These are phyloP conservation scores for Brevimyrus niger DNA, from an alignment of 2,113 vertebrate genomes.

Conservation along the genomic window DNA sequence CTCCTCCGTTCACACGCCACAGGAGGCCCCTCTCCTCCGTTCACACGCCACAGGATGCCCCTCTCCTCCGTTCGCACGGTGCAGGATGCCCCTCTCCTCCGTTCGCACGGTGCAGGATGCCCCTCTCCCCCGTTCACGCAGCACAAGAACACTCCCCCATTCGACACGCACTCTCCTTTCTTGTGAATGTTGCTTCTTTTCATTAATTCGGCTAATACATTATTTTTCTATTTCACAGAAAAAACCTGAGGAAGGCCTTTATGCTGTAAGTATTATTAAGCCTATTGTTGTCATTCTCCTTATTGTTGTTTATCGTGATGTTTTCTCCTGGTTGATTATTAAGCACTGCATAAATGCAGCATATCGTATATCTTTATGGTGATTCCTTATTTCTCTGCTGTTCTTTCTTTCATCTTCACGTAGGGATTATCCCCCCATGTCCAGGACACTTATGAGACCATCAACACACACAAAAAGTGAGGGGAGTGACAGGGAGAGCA, in stretches of 20 bases:
- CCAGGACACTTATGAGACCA: conserved; percentile 6
- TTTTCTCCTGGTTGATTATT: neutral
- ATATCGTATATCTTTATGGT: neutral
- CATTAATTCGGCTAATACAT: neutral
- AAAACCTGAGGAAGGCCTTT: neutral
- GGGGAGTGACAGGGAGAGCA: neutral
- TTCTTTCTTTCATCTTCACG: neutral
- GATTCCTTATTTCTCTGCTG: neutral
- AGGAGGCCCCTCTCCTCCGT: neutral
- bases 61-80: too few species aligned
- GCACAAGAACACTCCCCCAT: neutral
- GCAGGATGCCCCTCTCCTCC: neutral
- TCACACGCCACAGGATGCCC: neutral
- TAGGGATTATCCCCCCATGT: conserved; percentile 11
- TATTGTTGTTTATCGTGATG: neutral
- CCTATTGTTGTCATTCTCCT: neutral
- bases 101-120: neutral
- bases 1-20: too few species aligned
- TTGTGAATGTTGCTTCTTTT: neutral
- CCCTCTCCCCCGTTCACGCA: neutral
- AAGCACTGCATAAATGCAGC: neutral
- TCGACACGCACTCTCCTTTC: neutral
- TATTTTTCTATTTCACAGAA: conserved; percentile 7
- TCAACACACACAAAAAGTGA: neutral
- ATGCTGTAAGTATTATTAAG: conserved; percentile 8